phyloP scores from a whole-genome alignment of 1,140 invertebrate genomes.

The Zophobas morio region DNA sequence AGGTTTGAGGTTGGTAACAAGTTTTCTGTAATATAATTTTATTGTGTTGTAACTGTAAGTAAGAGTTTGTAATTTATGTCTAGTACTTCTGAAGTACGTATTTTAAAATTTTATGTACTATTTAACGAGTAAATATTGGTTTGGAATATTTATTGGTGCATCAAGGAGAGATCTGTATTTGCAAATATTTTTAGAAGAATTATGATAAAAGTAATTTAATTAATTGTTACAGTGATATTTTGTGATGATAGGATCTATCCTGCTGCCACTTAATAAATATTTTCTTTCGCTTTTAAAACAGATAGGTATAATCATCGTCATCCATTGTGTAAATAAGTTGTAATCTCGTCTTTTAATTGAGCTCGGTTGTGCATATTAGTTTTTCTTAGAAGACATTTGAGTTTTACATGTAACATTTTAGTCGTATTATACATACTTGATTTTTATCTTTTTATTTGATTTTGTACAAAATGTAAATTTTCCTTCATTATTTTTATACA shows the following conservation, averaged over 20 bases:
- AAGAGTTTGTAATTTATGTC: conserved; percentile 49
- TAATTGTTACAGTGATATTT: conserved; percentile 41
- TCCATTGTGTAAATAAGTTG: conserved; percentile 47
- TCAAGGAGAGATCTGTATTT: conserved; percentile 2
- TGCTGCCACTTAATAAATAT: conserved; percentile 34
- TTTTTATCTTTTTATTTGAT: conserved; percentile 10
- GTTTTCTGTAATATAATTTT: conserved; percentile 46
- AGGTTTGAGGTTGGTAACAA: conserved; percentile 25
- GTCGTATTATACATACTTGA: conserved; percentile 26
- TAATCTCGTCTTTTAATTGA: conserved; percentile 37
- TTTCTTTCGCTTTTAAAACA: conserved; percentile 3
- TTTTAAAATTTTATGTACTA: conserved; percentile 33
- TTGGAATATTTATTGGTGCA: conserved; percentile 31
- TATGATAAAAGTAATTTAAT: conserved; percentile 6
- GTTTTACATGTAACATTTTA: conserved; percentile 39
- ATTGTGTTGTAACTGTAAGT: conserved; percentile 46
- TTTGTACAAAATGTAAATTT: conserved; percentile 37
- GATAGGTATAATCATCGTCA: conserved; percentile 39
- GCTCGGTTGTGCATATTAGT: conserved; percentile 36
- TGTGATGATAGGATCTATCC: conserved; percentile 43
- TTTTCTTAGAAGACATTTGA: conserved; percentile 14
- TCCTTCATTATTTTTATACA: conserved; percentile 29
- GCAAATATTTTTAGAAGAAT: conserved; percentile 37
- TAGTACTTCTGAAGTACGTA: conserved; percentile 42
- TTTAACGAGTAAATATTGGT: conserved; percentile 13